These are phyloP conservation scores for Sitophilus oryzae DNA, from an alignment of 1,140 invertebrate genomes.

Conservation along the genomic window DNA sequence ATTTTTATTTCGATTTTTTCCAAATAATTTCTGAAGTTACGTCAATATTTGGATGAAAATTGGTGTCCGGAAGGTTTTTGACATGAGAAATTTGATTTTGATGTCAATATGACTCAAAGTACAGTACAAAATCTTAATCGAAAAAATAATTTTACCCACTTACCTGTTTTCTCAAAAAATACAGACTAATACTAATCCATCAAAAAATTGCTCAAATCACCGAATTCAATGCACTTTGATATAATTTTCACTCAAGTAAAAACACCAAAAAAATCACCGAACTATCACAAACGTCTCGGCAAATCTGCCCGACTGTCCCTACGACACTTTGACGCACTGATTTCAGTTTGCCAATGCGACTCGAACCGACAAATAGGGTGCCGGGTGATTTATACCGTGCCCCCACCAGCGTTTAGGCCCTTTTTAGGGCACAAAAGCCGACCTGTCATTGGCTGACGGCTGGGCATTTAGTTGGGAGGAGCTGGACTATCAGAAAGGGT, in stretches of 20 bases:
- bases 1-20: no score
- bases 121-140: neutral
- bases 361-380: conserved; percentile 13
- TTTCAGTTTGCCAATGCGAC: conserved; percentile 6
- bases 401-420: conserved; percentile 24
- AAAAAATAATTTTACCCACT: no score
- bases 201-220: neutral
- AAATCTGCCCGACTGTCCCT: neutral
- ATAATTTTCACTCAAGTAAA: neutral
- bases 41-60: neutral
- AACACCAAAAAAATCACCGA: no score
- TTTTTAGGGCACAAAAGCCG: conserved; percentile 18
- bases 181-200: no score
- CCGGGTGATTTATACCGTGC: conserved; percentile 22
- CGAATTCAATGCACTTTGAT: neutral
- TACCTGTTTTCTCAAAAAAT: no score
- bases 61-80: no score
- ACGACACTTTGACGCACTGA: no score
- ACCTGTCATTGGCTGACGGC: conserved; percentile 22
- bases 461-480: conserved; percentile 20
- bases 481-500: neutral
- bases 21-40: no score
- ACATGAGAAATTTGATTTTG: no score
- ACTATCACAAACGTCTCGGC: no score
- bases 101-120: neutral